Percentiles rank a stretch among this genome's conserved stretches.
Conservation (phyloP, 1,140 invertebrate species). For the Protaetia brevitarsis region DNA sequence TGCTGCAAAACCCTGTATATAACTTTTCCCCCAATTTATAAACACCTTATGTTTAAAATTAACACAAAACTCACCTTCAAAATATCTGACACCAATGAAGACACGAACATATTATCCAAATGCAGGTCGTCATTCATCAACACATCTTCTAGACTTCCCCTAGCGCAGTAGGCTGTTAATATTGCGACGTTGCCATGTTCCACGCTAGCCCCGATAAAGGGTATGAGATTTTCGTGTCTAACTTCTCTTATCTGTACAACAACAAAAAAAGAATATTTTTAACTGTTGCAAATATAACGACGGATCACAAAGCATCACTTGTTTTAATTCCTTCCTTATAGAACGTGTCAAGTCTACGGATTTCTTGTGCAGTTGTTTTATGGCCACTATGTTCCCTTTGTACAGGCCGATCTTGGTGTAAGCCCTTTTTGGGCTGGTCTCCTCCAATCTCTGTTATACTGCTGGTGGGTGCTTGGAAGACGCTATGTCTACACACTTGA, state of each 20-base stretch:
- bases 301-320: slow-evolving; percentile 46
- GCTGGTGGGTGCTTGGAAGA: slow-evolving; percentile 44
- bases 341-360: slow-evolving; percentile 78
- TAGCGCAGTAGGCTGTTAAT: slow-evolving; percentile 70
- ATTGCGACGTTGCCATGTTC: slow-evolving; percentile 70
- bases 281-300: background rate
- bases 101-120: slow-evolving; percentile 70
- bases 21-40: too few species aligned
- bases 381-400: slow-evolving; percentile 77
- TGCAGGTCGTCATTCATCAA: slow-evolving; percentile 66
- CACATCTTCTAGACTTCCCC: slow-evolving; percentile 72
- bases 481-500: slow-evolving; percentile 55
- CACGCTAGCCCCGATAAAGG: slow-evolving; percentile 77
- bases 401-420: slow-evolving; percentile 73
- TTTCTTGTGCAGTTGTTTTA: slow-evolving; percentile 74
- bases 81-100: slow-evolving; percentile 67
- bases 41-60: background rate
- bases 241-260: slow-evolving; percentile 66
- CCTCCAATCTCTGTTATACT: slow-evolving; percentile 47
- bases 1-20: too few species aligned
- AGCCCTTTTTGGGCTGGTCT: slow-evolving; percentile 55
- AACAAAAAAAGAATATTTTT: background rate
- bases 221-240: slow-evolving; percentile 80
- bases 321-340: slow-evolving; percentile 82
- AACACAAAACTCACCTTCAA: slow-evolving; percentile 55